Conservation (phyloP, 2,113 vertebrate species). For the Phrynosoma platyrhinos region DNA sequence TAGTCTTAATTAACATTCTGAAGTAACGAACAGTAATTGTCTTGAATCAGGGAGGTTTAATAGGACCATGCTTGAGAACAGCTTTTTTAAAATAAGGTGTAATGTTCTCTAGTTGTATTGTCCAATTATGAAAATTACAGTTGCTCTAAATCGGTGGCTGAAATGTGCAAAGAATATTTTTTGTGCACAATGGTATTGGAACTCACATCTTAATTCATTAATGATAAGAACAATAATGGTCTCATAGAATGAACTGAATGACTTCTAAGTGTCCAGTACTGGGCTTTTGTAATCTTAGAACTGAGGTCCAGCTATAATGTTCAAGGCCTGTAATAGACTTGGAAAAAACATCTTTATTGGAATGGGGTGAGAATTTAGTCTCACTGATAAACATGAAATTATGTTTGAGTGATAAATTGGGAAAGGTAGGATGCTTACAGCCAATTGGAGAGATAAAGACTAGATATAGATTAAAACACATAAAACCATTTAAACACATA, state of each 20-base stretch:
- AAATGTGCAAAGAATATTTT: background rate
- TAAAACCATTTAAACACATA: no score
- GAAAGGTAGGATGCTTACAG: no score
- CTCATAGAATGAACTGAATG: background rate
- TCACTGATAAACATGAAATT: no score
- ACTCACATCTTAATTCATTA: background rate
- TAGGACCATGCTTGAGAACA: constrained; percentile 1
- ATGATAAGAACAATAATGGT: background rate
- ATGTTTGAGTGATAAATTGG: no score
- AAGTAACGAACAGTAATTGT: constrained; percentile 3
- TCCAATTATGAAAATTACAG: background rate
- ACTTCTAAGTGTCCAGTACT: background rate
- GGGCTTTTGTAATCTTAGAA: background rate
- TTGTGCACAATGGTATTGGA: background rate
- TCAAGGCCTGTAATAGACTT: no score
- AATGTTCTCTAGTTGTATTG: background rate
- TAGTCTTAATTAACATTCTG: constrained; percentile 26
- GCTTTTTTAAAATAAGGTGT: background rate
- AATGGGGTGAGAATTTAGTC: no score
- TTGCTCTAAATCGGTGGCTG: background rate
- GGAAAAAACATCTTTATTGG: no score
- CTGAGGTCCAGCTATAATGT: background rate
- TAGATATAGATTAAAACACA: no score
- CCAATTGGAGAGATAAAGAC: no score
- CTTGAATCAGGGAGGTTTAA: constrained; percentile 27